Percentiles rank a stretch among this genome's conserved stretches.
phyloP scores from a whole-genome alignment of 2,797 vertebrate species.

The Melanotaenia parkinsoni region DNA sequence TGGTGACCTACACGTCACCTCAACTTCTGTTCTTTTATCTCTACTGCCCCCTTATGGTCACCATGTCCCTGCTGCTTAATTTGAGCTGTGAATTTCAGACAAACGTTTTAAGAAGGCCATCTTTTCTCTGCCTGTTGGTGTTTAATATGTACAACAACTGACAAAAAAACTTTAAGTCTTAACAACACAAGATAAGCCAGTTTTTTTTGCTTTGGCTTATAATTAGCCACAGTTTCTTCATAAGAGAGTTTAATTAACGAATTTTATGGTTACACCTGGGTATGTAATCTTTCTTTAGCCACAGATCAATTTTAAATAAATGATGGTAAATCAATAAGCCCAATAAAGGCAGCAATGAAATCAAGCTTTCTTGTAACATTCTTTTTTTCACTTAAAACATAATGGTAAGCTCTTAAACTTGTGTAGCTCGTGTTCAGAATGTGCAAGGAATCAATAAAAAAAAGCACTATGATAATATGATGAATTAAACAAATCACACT shows the following conservation, averaged over 20 bases:
- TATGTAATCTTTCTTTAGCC: slow-evolving; percentile 50
- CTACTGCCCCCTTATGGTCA: slow-evolving; percentile 73
- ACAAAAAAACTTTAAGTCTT: background rate
- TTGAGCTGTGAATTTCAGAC: slow-evolving; percentile 4
- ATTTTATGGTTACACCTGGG: slow-evolving; percentile 42
- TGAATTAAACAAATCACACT: background rate
- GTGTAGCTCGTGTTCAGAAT: background rate
- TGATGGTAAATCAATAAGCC: slow-evolving; percentile 11
- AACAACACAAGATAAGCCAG: background rate
- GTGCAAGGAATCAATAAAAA: background rate
- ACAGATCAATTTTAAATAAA: slow-evolving; percentile 42
- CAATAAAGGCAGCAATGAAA: slow-evolving; percentile 27
- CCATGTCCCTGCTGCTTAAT: background rate
- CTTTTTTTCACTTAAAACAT: slow-evolving; percentile 13
- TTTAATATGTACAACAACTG: background rate
- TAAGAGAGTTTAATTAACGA: background rate
- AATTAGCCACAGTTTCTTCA: slow-evolving; percentile 19
- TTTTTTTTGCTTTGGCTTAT: slow-evolving; percentile 23
- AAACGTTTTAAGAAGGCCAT: slow-evolving; percentile 6
- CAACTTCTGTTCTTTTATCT: slow-evolving; percentile 48
- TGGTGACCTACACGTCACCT: slow-evolving; percentile 59
- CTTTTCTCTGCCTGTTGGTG: slow-evolving; percentile 7
- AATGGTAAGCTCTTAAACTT: background rate
- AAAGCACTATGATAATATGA: background rate
- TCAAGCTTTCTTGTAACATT: background rate